A percentile compares a stretch with the other conserved stretches of the same genome.
Conservation (phyloP, 2,888 invertebrate genomes). For the Aradus depressus region DNA sequence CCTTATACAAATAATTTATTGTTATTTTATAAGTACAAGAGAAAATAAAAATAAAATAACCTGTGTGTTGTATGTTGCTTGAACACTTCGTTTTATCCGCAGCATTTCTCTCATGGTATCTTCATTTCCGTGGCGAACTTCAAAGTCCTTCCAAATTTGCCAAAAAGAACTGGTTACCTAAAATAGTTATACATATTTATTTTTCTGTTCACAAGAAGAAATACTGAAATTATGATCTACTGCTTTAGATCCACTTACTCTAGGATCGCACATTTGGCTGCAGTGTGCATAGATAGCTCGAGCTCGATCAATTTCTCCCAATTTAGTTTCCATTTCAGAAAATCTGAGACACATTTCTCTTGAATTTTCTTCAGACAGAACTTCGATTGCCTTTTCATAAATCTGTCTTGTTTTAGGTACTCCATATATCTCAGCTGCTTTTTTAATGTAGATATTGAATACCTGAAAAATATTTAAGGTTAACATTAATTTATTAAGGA, state of each 20-base stretch:
- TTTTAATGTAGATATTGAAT: slow-evolving; percentile 97
- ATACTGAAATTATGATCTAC: not conserved
- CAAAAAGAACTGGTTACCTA: slow-evolving; percentile 79
- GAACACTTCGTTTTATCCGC: slow-evolving; percentile 91
- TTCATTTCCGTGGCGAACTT: slow-evolving; percentile 97
- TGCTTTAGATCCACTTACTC: slow-evolving; percentile 45
- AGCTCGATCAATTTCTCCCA: slow-evolving; percentile 96
- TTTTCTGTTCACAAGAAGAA: not conserved
- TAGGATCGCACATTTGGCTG: slow-evolving; percentile 97
- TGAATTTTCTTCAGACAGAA: slow-evolving; percentile 77
- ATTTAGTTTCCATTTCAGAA: slow-evolving; percentile 94
- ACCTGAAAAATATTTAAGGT: slow-evolving; percentile 44
- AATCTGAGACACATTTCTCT: slow-evolving; percentile 94
- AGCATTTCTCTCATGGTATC: slow-evolving; percentile 99
- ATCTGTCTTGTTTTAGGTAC: slow-evolving; percentile 93
- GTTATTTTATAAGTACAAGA: not conserved
- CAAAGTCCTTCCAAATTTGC: slow-evolving; percentile 99
- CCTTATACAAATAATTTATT: not conserved
- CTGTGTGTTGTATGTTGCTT: slow-evolving; percentile 96
- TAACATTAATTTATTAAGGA: too few species aligned
- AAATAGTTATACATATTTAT: slow-evolving; percentile 21
- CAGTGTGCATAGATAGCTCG: slow-evolving; percentile 95
- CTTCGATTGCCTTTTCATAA: slow-evolving; percentile 95
- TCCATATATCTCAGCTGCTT: slow-evolving; percentile 95
- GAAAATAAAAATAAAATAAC: slow-evolving; percentile 35